A percentile compares a stretch with the other conserved stretches of the same genome.
Conservation (phyloP, 1,140 invertebrate genomes). For the Augochlora pura region DNA sequence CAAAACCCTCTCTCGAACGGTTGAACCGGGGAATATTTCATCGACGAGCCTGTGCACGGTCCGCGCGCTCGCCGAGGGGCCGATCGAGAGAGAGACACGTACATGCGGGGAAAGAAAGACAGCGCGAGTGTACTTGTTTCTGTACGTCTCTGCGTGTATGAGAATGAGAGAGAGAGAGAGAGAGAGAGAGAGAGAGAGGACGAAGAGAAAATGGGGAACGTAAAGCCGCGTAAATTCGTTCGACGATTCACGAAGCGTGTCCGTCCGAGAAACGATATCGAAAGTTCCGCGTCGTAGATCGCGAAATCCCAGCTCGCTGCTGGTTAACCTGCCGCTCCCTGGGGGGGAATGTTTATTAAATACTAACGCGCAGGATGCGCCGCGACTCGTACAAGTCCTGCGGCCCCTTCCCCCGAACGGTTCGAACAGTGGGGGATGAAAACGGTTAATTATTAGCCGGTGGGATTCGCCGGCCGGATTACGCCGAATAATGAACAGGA, state of each 20-base stretch:
- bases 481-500: not conserved
- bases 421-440: not conserved
- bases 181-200: no score
- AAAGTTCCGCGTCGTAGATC: conserved; percentile 8
- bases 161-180: no score
- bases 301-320: not conserved
- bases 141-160: no score
- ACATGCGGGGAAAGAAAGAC: not conserved
- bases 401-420: no score
- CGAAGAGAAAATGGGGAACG: not conserved
- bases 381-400: not conserved
- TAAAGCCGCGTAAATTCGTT: conserved; percentile 1
- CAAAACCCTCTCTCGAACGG: conserved; percentile 33
- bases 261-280: conserved; percentile 1
- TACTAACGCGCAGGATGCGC: not conserved
- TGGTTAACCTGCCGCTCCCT: not conserved
- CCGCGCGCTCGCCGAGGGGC: not conserved
- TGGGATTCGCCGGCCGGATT: not conserved
- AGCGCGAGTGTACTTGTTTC: no score
- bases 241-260: not conserved
- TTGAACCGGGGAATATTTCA: conserved; percentile 27
- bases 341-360: not conserved
- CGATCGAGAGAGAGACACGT: not conserved
- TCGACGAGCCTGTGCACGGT: conserved; percentile 5
- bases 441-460: not conserved